Evolutionary conservation across 2,888 invertebrate genomes (phyloP), one percentile per base, ranked within the genome.

Genomic region (Baccha elongata): DNA sequence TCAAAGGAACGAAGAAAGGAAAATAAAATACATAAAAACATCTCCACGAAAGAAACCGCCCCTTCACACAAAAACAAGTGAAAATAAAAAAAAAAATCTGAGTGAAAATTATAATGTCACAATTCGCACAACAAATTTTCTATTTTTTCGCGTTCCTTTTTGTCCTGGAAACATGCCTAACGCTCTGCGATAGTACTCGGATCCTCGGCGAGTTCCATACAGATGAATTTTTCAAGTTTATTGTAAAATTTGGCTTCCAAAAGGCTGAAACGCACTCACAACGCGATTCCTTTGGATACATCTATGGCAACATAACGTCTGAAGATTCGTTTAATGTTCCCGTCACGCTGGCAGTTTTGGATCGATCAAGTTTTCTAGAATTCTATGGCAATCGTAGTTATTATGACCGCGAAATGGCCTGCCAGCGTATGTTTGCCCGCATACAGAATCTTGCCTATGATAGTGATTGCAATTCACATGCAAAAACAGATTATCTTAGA

Each of bases 191-290:
- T 5, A 86, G 87, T 53, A 93, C 93, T 6, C 94, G 94, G 88
- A 91, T 95, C 52, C 92, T 91, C 85, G 95, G 95, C 42, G 93
- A 92, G 5, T 95, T 94, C 89, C 92, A 92, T 84, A 93, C 93
- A 2, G 91, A 92, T 53, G 95, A 96, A 53, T 97, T 97, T 91
- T 98, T 98, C 89, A 95, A 96, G 91, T 98, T 99, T 91, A 92
- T 99, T 64, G 94, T 97, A 19, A 98, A 98, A 91, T 99, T 98
- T 91, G 99, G 98, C 73, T 97, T 99, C 90, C 98, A 99, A 91
- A 98, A 98, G 91, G 98, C 98, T 11, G 97, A 97, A 90, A 93
- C 94, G 46, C 95, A 97, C 90, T 94, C 95, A 86, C 94, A 94
- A 87, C 95, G 94, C 86, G 95, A 96, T 88, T 97, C 98, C 85